These are phyloP conservation scores for Trogon surrucura DNA, from an alignment of 2,113 vertebrate genomes.

Conservation along the genomic window DNA sequence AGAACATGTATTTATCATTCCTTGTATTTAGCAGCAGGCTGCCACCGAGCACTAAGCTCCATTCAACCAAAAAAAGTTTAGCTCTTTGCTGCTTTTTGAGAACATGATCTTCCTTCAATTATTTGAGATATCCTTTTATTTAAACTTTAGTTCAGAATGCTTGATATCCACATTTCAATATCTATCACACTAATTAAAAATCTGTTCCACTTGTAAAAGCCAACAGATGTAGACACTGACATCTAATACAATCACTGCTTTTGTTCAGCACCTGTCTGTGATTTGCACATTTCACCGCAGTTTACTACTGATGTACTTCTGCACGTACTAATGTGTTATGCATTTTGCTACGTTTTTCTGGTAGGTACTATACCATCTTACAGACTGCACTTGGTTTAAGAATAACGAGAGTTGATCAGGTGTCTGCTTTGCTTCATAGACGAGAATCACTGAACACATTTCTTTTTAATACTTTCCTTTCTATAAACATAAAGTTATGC, in stretches of 20 bases:
- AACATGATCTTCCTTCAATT: neutral
- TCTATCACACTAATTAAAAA: neutral
- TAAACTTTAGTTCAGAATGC: neutral
- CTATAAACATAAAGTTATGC: neutral
- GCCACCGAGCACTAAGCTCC: neutral
- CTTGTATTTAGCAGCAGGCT: neutral
- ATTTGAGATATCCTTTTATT: neutral
- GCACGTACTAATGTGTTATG: rapidly evolving
- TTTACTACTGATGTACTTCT: neutral
- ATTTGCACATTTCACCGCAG: neutral
- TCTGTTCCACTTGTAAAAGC: neutral
- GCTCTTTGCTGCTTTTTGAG: neutral
- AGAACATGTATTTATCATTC: neutral
- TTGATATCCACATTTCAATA: neutral
- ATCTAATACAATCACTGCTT: neutral
- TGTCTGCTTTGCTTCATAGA: neutral
- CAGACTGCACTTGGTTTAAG: neutral
- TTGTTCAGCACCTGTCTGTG: neutral
- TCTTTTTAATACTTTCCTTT: neutral
- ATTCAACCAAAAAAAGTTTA: neutral
- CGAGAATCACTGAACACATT: neutral
- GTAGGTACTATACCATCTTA: neutral
- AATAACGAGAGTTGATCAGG: neutral
- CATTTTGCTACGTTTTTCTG: neutral
- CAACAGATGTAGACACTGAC: neutral